Evolutionary conservation across 2,888 invertebrate species (phyloP).

Genomic region (Parnassius glacialis): DNA sequence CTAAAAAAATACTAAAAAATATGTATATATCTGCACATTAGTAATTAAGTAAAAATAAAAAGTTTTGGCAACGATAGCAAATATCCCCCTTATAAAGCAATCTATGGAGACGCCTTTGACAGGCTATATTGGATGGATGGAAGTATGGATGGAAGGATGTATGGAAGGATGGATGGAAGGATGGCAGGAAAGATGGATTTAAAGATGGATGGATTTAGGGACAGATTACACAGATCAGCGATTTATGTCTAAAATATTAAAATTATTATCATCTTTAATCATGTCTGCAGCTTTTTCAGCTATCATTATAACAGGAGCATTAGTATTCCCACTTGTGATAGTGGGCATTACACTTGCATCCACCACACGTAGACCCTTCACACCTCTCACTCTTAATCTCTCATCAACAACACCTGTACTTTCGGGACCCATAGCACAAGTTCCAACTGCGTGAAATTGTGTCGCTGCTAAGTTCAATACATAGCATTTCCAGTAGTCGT

Average conservation of each 20-base stretch:
- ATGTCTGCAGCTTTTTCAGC: slow-evolving; percentile 82
- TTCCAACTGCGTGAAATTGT: slow-evolving; percentile 49
- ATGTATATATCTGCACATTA: too few relatives aligned
- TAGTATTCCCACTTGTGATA: slow-evolving; percentile 81
- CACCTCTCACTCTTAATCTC: slow-evolving; percentile 69
- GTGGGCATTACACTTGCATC: slow-evolving; percentile 84
- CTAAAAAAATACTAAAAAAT: too few relatives aligned
- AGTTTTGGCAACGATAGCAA: too few relatives aligned
- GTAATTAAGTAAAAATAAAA: too few relatives aligned
- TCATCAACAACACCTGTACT: slow-evolving; percentile 50
- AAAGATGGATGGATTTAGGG: too few relatives aligned
- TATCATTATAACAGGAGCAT: slow-evolving; percentile 83
- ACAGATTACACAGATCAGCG: too few relatives aligned
- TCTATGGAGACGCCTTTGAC: too few relatives aligned
- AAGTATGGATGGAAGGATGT: too few relatives aligned
- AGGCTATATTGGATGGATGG: too few relatives aligned
- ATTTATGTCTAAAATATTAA: background rate
- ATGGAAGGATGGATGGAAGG: too few relatives aligned
- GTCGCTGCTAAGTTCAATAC: slow-evolving; percentile 44
- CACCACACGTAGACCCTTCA: slow-evolving; percentile 79
- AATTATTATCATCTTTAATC: slow-evolving; percentile 62
- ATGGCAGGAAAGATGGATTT: too few relatives aligned
- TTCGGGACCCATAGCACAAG: slow-evolving; percentile 54
- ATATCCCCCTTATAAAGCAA: too few relatives aligned
- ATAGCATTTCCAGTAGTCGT: slow-evolving; percentile 56